A percentile compares a stretch with the other conserved stretches of the same genome.
phyloP scores from a whole-genome alignment of 2,797 vertebrate species.

The Poecilia wingei region DNA sequence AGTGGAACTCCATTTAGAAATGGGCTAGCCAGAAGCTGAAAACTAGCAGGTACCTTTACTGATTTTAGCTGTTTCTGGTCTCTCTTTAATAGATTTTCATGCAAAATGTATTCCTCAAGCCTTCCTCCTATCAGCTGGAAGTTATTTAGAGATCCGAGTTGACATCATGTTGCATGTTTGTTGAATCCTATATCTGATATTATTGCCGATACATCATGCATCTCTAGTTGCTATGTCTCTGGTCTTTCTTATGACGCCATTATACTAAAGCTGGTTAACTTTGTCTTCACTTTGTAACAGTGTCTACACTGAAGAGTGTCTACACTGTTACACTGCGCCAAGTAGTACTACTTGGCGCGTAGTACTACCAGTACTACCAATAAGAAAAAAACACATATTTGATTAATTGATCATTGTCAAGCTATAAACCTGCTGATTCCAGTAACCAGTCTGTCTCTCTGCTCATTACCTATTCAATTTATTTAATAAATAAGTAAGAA shows the following conservation, averaged over 20 bases:
- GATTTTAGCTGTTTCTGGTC: background rate
- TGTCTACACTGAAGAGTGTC: background rate
- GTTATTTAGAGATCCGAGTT: background rate
- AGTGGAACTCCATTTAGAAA: background rate
- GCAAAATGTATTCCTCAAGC: background rate
- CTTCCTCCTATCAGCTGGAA: background rate
- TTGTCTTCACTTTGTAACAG: background rate
- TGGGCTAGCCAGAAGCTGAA: background rate
- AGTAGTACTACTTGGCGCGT: background rate
- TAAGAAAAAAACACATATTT: background rate
- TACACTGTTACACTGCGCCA: no score
- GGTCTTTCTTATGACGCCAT: background rate
- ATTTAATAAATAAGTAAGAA: background rate
- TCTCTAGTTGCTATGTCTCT: background rate
- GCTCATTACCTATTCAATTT: background rate
- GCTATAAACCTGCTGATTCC: background rate
- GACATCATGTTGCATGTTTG: background rate
- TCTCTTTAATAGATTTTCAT: background rate
- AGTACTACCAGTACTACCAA: no score
- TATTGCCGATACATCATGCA: no score
- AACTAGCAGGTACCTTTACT: background rate
- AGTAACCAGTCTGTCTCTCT: background rate
- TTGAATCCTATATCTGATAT: background rate
- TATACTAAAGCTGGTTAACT: background rate
- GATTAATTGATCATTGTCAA: background rate